Evolutionary conservation across 2,113 vertebrate species (phyloP).

Genomic region (Chloroceryle aenea): DNA sequence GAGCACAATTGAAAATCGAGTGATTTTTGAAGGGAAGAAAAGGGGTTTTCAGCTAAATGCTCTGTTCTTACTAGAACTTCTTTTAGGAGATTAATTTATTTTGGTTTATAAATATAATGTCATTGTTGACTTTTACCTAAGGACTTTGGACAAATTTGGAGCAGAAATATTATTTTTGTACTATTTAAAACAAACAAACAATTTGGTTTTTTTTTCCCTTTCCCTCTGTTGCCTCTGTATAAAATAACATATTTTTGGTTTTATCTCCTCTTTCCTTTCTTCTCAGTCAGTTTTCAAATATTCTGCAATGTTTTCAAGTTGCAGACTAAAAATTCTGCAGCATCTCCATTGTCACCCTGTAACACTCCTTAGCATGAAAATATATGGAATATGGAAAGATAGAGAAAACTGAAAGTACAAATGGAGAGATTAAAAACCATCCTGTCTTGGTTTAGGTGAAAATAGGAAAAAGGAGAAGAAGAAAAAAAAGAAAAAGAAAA

Average conservation of each 20-base stretch:
- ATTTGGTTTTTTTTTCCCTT: no score
- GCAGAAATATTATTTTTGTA: neutral
- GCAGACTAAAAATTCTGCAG: neutral
- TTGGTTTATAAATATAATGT: neutral
- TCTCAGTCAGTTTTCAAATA: neutral
- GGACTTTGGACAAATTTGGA: neutral
- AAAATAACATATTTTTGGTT: neutral
- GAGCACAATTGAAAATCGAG: neutral
- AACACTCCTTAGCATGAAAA: neutral
- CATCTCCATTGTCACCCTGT: neutral
- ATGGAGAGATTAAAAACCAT: neutral
- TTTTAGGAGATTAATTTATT: neutral
- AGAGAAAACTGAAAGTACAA: neutral
- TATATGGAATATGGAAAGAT: neutral
- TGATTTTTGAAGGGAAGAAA: neutral
- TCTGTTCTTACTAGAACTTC: neutral
- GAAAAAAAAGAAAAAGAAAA: neutral
- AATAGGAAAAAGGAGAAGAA: neutral
- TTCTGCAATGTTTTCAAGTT: neutral
- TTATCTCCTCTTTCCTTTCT: neutral
- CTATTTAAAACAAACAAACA: rapidly evolving
- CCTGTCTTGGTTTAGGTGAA: neutral
- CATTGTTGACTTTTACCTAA: neutral
- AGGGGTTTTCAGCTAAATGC: neutral
- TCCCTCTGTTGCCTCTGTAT: neutral